These are phyloP conservation scores for Lithophane ornitopus DNA, from an alignment of 2,888 invertebrate genomes.

Conservation along the genomic window DNA sequence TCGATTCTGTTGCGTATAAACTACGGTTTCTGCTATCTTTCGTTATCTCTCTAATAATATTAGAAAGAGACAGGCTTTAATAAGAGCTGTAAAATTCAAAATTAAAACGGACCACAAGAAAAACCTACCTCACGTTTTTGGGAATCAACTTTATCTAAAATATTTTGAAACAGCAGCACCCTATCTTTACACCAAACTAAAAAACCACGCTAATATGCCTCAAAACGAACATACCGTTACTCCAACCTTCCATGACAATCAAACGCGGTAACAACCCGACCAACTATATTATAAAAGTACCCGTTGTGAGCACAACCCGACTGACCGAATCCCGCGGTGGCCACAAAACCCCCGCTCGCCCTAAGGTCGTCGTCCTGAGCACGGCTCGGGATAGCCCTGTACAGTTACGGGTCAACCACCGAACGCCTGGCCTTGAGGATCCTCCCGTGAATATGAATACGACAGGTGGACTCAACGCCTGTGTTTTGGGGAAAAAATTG, in stretches of 20 bases:
- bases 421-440: constrained; percentile 66
- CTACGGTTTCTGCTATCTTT: neutral
- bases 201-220: neutral
- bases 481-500: constrained; percentile 13
- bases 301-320: too few relatives aligned
- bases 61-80: neutral
- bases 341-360: constrained; percentile 50
- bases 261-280: constrained; percentile 8
- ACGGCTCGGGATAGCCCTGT: constrained; percentile 67
- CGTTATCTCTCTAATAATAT: neutral
- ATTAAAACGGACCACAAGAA: neutral
- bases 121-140: neutral
- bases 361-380: constrained; percentile 62
- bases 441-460: constrained; percentile 66
- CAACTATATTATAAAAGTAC: too few relatives aligned
- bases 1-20: neutral
- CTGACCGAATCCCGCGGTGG: constrained; percentile 52
- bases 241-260: constrained; percentile 15
- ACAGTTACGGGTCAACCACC: constrained; percentile 69
- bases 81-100: neutral
- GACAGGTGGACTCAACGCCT: constrained; percentile 62
- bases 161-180: neutral
- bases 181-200: neutral
- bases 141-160: neutral
- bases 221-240: constrained; percentile 15